Percentiles rank a stretch among this genome's conserved stretches.
Evolutionary conservation across 1,140 invertebrate genomes (phyloP).

Genomic region (Chironomus striatipennis): DNA sequence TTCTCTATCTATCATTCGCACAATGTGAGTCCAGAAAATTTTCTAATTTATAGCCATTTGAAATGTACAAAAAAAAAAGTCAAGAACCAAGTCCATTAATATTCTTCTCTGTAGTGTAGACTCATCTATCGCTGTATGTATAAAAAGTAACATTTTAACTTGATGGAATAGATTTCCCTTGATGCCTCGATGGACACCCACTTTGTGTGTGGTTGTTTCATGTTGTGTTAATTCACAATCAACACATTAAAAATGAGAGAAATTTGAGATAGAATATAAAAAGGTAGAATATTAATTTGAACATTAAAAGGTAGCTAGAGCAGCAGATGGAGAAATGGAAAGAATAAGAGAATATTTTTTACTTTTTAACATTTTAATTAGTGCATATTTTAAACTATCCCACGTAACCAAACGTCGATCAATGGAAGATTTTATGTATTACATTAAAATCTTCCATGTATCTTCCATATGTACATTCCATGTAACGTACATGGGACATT

Average conservation of each 20-base stretch:
- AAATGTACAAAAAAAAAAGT: no score
- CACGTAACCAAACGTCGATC: no score
- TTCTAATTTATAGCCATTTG: constrained; percentile 14
- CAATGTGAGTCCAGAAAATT: background rate
- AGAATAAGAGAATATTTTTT: no score
- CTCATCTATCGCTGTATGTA: no score
- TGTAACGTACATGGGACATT: no score
- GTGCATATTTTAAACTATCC: no score
- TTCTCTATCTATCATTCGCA: background rate
- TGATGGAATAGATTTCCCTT: constrained; percentile 2
- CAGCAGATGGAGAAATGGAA: background rate
- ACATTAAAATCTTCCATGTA: no score
- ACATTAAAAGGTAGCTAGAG: background rate
- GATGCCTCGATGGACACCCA: constrained; percentile 10
- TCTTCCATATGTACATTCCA: no score
- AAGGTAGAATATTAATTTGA: background rate
- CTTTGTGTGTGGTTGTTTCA: background rate
- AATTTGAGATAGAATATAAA: background rate
- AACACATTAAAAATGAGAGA: background rate
- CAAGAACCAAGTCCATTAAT: background rate
- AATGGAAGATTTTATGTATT: no score
- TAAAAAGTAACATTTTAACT: background rate
- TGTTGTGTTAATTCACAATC: constrained; percentile 13
- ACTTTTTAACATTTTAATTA: background rate
- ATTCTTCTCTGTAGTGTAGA: background rate